phyloP scores from a whole-genome alignment of 2,888 invertebrate genomes.

The Xestia sexstrigata region DNA sequence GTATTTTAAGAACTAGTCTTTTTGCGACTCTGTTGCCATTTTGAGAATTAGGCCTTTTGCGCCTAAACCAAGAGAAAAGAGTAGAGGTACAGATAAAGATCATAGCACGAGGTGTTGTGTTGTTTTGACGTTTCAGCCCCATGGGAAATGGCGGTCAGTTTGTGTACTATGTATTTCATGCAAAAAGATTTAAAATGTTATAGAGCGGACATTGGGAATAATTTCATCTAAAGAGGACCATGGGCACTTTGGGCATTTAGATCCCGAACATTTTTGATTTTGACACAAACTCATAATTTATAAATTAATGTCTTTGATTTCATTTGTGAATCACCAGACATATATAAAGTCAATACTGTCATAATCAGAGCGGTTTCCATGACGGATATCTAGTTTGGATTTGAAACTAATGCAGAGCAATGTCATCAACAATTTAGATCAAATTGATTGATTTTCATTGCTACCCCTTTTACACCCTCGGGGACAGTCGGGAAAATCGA shows the following conservation, averaged over 20 bases:
- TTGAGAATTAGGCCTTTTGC: no score
- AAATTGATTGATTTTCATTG: conserved; percentile 26
- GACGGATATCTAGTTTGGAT: conserved; percentile 4
- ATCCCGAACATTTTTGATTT: not conserved
- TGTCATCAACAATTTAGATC: conserved; percentile 14
- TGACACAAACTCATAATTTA: not conserved
- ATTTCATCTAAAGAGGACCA: not conserved
- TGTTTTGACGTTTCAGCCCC: not conserved
- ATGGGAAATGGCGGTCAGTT: not conserved
- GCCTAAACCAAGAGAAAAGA: no score
- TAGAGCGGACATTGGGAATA: not conserved
- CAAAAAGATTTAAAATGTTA: no score
- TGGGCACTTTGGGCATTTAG: no score
- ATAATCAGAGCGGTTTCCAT: not conserved
- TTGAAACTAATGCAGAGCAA: not conserved
- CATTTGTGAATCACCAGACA: not conserved
- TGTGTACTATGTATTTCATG: not conserved
- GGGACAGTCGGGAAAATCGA: not conserved
- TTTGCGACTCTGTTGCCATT: no score
- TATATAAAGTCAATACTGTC: not conserved
- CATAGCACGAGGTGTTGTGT: not conserved
- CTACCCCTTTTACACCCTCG: not conserved
- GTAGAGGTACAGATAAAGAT: not conserved
- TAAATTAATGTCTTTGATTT: conserved; percentile 1
- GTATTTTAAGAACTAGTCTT: no score